Evolutionary conservation across 2,113 vertebrate species (phyloP), one percentile per base, ranked within the genome.

Genomic region (Meleagris gallopavo): DNA sequence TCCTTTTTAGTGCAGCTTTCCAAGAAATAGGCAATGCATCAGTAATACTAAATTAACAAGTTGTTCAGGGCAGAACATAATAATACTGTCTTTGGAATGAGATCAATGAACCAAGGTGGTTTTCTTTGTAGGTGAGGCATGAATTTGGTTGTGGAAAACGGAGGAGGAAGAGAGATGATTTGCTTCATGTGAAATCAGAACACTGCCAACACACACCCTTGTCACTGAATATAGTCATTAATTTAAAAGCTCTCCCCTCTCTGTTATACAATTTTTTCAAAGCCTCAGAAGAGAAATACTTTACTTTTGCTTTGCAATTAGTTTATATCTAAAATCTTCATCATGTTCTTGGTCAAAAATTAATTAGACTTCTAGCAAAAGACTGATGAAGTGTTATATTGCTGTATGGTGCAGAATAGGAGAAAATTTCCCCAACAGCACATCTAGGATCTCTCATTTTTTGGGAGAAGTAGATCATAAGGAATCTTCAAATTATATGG

Each of bases 51-150:
- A 65, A 60, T 86, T 75, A 48, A 82, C 24, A 85, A 79, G 29
- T 75, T 74, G 25, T 74, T 76, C 50, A 46, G 27, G 75, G 76
- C 43, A 57, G 24, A 40, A 50, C 43, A 21, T 6, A 61, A 71
- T n/a, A 88, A 67, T 40, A 54, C 0, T 67, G 19, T 30, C 24
- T 55, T 73, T 71, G 7, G 7, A 81, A 43, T 1, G 3, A 88
- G 72, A 95, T 64, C 41, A 95, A 60, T 48, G 50, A 86, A 89
- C 74, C 27, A 89, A 92, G 21, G 40, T 75, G 66, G 78, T 83
- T 88, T 95, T 94, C 46, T 93, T 43, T 72, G 50, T 57, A 95
- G 34, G 21, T 54, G 30, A 90, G 64, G 50, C 71, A 76, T 74
- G 17, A 90, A 95, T 75, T 58, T 67, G 17, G 16, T 77, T 83